Evolutionary conservation across 1,140 invertebrate species (phyloP), one percentile per base, ranked within the genome.

Genomic region (Oedothorax gibbosus): DNA sequence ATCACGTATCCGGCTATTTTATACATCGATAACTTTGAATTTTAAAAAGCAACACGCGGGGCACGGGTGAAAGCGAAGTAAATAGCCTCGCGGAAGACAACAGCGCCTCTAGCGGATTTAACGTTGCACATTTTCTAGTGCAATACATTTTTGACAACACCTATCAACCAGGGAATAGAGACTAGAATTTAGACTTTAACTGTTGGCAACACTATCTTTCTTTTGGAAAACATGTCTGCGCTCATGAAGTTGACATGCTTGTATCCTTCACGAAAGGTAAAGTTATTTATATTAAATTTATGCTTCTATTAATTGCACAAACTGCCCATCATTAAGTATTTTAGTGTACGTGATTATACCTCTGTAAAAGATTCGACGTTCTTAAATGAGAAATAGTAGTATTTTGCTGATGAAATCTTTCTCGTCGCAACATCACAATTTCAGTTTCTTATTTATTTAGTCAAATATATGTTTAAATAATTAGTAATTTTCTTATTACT

Each of bases 211-310:
- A 35, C 35, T 35, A 5, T 35, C 35, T 35, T 35, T 35, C n/a
- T 51, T 71, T 51, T 71, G 20, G 14, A 14, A 71, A 71, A 71
- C 50, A 71, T 71, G 69, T 49, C 69, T 20, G 69, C 69, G 69
- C 69, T 71, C 69, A 71, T 71, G 14, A 71, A 71, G 69, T 49
- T 71, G 51, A 51, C 69, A 71, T 71, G 69, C 49, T 71, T 53
- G 0, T 12, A 4, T 18, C 50, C 69, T n/a, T 71, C 51, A 1
- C 10, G 69, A 71, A 71, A 71, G 50, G 69, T 71, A 53, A 10
- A 14, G 20, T 68, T 68, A 35, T 35, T 10, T 21, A 49, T 68
- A 21, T 14, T 68, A 9, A 20, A 66, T 35, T 79, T 66, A 15
- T 69, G 64, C 73, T 35, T 64, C 73, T 56, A 20, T 20, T 20